phyloP scores from a whole-genome alignment of 2,113 vertebrate genomes.

The Lipotes vexillifer region DNA sequence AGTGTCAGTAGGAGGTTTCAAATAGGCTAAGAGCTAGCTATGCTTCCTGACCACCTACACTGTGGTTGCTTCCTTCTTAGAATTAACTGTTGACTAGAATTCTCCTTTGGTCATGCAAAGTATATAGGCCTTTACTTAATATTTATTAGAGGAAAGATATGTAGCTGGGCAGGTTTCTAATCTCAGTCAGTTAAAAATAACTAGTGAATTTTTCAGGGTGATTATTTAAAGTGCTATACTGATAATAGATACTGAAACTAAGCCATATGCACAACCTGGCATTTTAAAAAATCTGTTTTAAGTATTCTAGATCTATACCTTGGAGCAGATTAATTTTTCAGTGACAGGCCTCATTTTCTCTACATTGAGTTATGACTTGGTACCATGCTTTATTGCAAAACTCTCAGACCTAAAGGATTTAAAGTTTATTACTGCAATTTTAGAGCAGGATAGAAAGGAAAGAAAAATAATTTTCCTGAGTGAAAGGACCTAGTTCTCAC shows the following conservation, averaged over 20 bases:
- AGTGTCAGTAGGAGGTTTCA: not conserved
- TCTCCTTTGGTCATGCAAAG: not conserved
- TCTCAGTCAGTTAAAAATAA: not conserved
- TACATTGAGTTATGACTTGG: slow-evolving; percentile 40
- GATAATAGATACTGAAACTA: not conserved
- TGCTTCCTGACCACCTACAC: not conserved
- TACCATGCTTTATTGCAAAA: slow-evolving; percentile 36
- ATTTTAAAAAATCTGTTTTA: not conserved
- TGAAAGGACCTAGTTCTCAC: slow-evolving; percentile 42
- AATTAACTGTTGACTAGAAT: not conserved
- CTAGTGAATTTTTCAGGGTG: not conserved
- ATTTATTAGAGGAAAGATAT: not conserved
- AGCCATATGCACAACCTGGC: not conserved
- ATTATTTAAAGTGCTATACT: not conserved
- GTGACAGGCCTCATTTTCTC: slow-evolving; percentile 19
- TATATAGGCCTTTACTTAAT: not conserved
- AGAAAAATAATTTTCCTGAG: slow-evolving; percentile 53
- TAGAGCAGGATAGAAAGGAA: slow-evolving; percentile 19
- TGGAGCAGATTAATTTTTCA: slow-evolving; percentile 31
- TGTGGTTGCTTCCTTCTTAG: not conserved
- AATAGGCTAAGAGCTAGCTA: not conserved
- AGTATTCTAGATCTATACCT: not conserved
- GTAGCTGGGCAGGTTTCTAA: not conserved
- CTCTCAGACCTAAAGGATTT: slow-evolving; percentile 55
- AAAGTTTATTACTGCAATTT: slow-evolving; percentile 46